Conservation (phyloP, 2,797 vertebrate species). For the Hipposideros larvatus region DNA sequence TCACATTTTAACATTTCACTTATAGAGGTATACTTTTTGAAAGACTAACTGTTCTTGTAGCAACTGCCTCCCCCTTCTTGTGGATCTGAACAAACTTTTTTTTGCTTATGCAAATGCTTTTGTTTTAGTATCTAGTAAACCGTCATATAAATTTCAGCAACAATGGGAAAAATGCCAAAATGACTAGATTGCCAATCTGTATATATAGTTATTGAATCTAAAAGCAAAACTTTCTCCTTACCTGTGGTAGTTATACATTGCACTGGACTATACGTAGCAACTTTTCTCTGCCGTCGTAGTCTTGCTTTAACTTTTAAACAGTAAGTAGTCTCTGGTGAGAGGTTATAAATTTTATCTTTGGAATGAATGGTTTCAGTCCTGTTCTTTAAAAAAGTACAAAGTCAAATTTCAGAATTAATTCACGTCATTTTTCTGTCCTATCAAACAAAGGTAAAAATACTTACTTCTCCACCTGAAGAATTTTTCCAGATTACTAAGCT, state of each 20-base stretch:
- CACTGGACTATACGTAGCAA: conserved; percentile 77
- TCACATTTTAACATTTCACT: neutral
- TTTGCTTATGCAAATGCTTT: neutral
- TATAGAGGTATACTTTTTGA: neutral
- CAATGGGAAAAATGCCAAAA: neutral
- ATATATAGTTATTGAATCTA: neutral
- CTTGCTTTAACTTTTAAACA: conserved; percentile 86
- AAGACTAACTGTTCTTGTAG: neutral
- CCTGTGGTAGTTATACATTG: conserved; percentile 83
- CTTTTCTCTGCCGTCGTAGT: rapidly evolving
- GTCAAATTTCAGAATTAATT: neutral
- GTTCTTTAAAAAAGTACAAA: neutral
- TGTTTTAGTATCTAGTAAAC: neutral
- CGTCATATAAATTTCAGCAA: neutral
- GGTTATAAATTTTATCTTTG: conserved; percentile 64
- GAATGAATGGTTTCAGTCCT: neutral
- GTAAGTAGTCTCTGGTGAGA: conserved; percentile 86
- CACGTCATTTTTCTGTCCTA: neutral
- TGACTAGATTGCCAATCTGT: neutral
- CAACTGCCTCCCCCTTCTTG: neutral
- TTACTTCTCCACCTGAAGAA: conserved; percentile 80
- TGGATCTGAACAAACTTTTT: neutral
- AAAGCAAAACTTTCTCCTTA: conserved; percentile 43
- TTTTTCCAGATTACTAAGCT: conserved; percentile 84
- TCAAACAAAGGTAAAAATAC: neutral